phyloP scores from a whole-genome alignment of 2,797 vertebrate species.

The Micropoecilia bifurca region DNA sequence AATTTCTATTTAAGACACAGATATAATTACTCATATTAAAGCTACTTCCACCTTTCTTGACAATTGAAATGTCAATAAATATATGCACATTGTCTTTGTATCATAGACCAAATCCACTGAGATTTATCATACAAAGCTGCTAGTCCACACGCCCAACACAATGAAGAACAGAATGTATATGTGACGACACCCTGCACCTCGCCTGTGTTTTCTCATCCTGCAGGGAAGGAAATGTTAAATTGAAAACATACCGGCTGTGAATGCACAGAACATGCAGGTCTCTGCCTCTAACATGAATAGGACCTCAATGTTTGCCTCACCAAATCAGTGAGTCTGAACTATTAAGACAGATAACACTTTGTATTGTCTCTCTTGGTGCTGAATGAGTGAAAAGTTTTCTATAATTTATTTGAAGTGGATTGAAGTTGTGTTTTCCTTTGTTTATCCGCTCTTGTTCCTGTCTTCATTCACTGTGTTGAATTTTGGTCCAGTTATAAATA shows the following conservation, averaged over 20 bases:
- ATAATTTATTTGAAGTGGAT: not conserved
- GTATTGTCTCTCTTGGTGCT: not conserved
- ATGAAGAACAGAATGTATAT: conserved; percentile 35
- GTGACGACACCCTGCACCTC: conserved; percentile 34
- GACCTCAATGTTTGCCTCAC: not conserved
- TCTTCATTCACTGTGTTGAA: conserved; percentile 12
- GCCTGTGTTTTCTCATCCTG: conserved; percentile 73
- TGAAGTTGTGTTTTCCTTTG: conserved; percentile 8
- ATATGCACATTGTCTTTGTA: not conserved
- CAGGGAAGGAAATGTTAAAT: conserved; percentile 57
- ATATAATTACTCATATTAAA: not conserved
- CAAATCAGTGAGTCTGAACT: conserved; percentile 6
- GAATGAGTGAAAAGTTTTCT: not conserved
- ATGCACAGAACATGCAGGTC: conserved; percentile 51
- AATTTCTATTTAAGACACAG: not conserved
- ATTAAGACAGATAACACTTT: not conserved
- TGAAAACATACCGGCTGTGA: conserved; percentile 78
- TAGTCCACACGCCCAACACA: conserved; percentile 6
- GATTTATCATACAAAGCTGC: not conserved
- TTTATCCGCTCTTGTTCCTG: not conserved
- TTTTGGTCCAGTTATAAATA: conserved; percentile 40
- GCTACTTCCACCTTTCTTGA: not conserved
- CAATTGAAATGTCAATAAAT: not conserved
- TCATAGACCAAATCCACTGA: not conserved
- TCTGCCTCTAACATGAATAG: conserved; percentile 30